Base-by-base conservation (phyloP, 2,113 vertebrate species). In the Siniperca chuatsi region DNA sequence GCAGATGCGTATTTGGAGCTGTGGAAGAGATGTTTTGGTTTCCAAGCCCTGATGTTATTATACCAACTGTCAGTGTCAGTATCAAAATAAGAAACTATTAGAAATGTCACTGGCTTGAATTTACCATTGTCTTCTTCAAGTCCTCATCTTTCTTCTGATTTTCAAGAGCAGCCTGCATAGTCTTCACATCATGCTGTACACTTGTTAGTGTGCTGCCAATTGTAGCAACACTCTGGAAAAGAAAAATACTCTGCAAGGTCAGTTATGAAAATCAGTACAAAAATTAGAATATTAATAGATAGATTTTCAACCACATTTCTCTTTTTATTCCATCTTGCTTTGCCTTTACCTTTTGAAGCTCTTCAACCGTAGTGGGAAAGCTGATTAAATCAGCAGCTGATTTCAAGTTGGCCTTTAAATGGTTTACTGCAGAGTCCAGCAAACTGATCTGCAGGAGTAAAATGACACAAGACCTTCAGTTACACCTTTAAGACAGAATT, bases 121-220 rank as follows among this genome's bases (percentile, higher is more conserved):
- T 96, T 97, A 99, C 98, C 97, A 94, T 74, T 12, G 95, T 94
- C 69, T 91, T 96, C 87, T 96, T 96, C 16, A 96, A 88, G 15
- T 96, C 96, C 10, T 96, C 87, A 50, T 94, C 94, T 91, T 96
- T 97, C 94, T 94, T 97, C 91, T 97, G 95, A 61, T 95, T 96
- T 66, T 99, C 98, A 25, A 98, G 85, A n/a, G 94, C 92, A 48
- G 96, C 92, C 93, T 98, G 97, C 78, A 99, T 95, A 3, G 96
- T 96, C 84, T 97, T 96, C 87, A 99, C 97, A 82, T 98, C 97
- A 54, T 99, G 97, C 80, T 97, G 97, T 70, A 99, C 97, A 20
- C 97, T 99, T 64, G 97, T 99, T 81, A 99, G 94, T 0, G 97
- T 98, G 95, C 96, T 99, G 25, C 98, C 98, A 83, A 99, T 97